Evolutionary conservation across 2,797 vertebrate genomes (phyloP).

Genomic region (Fistularia commersonii): DNA sequence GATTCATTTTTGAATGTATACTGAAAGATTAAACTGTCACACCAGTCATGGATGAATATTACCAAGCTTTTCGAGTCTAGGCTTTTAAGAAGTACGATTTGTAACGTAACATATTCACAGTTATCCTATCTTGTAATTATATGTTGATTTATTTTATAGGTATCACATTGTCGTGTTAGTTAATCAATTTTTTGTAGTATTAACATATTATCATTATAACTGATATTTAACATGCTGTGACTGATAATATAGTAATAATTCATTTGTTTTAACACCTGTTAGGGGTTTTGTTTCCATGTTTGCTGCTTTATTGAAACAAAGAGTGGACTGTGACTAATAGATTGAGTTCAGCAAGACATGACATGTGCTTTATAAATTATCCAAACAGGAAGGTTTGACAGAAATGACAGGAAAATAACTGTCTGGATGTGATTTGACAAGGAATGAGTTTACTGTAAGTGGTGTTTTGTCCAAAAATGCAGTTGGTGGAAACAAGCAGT

Average conservation of each 20-base stretch:
- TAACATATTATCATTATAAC: constrained; percentile 39
- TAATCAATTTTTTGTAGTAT: constrained; percentile 15
- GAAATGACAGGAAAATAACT: constrained; percentile 2
- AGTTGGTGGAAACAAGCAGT: constrained; percentile 9
- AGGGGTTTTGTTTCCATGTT: constrained; percentile 36
- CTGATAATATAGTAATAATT: constrained; percentile 45
- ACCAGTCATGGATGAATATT: constrained; percentile 27
- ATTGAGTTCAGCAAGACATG: constrained; percentile 26
- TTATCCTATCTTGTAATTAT: constrained; percentile 55
- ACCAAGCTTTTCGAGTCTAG: constrained; percentile 20
- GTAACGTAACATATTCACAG: constrained; percentile 46
- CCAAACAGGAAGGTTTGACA: constrained; percentile 18
- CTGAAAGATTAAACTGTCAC: constrained; percentile 29
- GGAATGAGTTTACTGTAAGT: constrained; percentile 11
- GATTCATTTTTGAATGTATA: constrained; percentile 59
- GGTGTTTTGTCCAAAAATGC: background rate
- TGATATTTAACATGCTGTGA: constrained; percentile 57
- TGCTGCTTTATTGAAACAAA: constrained; percentile 63
- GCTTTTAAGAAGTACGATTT: constrained; percentile 51
- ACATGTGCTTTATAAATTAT: constrained; percentile 18
- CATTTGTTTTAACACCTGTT: constrained; percentile 33
- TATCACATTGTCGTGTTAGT: constrained; percentile 55
- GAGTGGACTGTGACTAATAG: constrained; percentile 25
- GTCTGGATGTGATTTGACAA: constrained; percentile 26
- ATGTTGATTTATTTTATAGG: constrained; percentile 49